Evolutionary conservation across 2,797 vertebrate genomes (phyloP).

Genomic region (Tokudaia tokunoshimensis): DNA sequence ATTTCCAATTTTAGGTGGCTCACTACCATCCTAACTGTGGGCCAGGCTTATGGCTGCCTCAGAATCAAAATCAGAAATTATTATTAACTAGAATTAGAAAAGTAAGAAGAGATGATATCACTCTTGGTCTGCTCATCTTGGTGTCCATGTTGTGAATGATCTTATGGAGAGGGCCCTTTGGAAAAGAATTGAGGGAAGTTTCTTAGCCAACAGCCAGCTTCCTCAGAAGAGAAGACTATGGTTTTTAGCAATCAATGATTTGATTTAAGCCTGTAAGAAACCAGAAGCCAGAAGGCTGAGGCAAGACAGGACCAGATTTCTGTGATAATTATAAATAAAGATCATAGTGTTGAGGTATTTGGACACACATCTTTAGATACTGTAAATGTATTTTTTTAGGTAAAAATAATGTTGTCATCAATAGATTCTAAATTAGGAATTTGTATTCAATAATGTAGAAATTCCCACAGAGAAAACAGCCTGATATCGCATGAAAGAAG

Average conservation of each 20-base stretch:
- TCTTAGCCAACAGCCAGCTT: neutral
- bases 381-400: neutral
- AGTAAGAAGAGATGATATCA: neutral
- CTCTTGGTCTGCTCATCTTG: neutral
- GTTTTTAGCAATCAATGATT: fast-evolving
- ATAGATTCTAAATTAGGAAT: neutral
- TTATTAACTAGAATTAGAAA: neutral
- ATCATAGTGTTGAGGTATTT: neutral
- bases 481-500: neutral
- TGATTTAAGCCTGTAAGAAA: neutral
- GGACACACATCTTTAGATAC: neutral
- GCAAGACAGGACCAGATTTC: neutral
- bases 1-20: neutral
- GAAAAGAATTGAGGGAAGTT: neutral
- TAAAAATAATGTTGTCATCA: neutral
- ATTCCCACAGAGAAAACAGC: neutral
- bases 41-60: neutral
- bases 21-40: neutral
- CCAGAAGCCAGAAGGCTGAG: neutral
- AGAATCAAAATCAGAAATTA: neutral
- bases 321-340: neutral
- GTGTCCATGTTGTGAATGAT: neutral
- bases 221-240: neutral
- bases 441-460: neutral
- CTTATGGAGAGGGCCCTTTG: neutral